A percentile compares a stretch with the other conserved stretches of the same genome.
Conservation (phyloP, 2,888 invertebrate genomes). For the Synanthedon andrenaeformis region DNA sequence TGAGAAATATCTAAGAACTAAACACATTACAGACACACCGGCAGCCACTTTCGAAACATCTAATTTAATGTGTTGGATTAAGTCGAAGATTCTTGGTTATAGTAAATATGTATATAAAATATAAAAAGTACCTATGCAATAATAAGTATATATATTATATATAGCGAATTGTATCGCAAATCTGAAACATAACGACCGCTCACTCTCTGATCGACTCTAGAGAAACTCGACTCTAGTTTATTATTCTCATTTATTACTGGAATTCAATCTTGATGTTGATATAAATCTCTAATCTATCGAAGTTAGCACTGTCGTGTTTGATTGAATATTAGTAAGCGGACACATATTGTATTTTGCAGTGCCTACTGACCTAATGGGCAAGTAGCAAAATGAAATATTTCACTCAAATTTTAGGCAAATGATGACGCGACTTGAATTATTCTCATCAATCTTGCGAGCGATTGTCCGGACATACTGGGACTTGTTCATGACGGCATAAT, state of each 20-base stretch:
- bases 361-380: no score
- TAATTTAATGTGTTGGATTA: background rate
- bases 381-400: no score
- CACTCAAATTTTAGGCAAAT: no score
- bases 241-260: background rate
- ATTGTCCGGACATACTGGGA: constrained; percentile 3
- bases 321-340: no score
- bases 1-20: background rate
- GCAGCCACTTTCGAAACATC: background rate
- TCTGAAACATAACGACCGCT: background rate
- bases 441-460: background rate
- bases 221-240: background rate
- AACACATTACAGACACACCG: background rate
- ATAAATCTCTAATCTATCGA: background rate
- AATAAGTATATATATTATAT: no score
- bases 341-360: no score
- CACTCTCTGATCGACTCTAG: background rate
- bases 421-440: background rate
- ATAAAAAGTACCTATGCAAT: background rate
- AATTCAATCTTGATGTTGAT: background rate
- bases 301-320: no score
- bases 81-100: background rate
- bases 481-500: constrained; percentile 31
- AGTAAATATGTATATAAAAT: background rate
- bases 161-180: background rate